Evolutionary conservation across 2,113 vertebrate genomes (phyloP), one percentile per base, ranked within the genome.

Genomic region (Centropristis striata): DNA sequence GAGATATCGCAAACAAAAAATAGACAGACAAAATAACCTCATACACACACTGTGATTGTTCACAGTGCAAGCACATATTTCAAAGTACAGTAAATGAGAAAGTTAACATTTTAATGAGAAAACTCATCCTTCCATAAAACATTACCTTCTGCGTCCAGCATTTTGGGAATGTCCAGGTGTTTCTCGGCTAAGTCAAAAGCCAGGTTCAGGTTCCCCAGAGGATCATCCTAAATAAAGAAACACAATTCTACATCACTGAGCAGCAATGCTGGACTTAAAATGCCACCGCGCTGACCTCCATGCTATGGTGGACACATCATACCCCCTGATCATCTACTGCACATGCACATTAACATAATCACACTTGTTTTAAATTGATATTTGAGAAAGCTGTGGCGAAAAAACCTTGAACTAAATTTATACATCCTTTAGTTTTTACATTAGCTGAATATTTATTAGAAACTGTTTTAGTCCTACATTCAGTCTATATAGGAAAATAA

Each of bases 101-200:
- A 20, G 54, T 61, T 59, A 55, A n/a, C n/a, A n/a, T n/a, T n/a
- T n/a, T n/a, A n/a, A n/a, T n/a, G n/a, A n/a, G n/a, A n/a, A n/a
- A n/a, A n/a, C n/a, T n/a, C n/a, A n/a, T n/a, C n/a, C n/a, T 47
- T 81, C 5, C 2, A 55, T 46, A 39, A 64, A 65, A 76, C 25
- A 78, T 94, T 95, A 99, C 98, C 98, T 96, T 99, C 98, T 64
- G 98, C 98, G 49, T 99, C 98, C 92, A 99, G 82, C 98, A 99
- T 99, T 93, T 99, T 99, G 54, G 98, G 98, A 87, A 99, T 99
- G 95, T 99, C 98, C 93, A 99, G 94, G 90, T 99, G 96, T 88
- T 99, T 99, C 94, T 99, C 98, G 46, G 98, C 98, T 69, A 99
- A 95, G 78, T 99, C 98, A 94, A 99, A 99, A 73, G 98, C 98